Base-by-base conservation (phyloP, 2,797 vertebrate species). In the Gastrophryne carolinensis region DNA sequence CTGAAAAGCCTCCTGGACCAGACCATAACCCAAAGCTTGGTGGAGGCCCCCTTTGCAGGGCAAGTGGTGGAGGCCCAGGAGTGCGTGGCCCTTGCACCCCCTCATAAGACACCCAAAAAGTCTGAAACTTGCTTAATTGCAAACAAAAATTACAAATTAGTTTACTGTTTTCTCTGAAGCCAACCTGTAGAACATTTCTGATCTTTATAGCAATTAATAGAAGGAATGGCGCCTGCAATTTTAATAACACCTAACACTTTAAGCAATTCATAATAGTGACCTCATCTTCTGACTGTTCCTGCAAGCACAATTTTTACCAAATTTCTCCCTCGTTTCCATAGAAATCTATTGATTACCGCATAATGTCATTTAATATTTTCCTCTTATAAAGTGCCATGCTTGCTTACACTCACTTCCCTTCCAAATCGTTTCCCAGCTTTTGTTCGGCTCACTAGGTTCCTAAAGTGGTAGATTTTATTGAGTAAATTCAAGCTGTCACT, bases 401-500 rank as follows among this genome's bases (percentile, higher is more conserved):
- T 78, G 81, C 90, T 91, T 64, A 87, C 89, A 84, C 85, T 84
- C 83, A 85, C 79, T 93, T 90, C 90, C 87, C 89, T 87, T 86
- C 66, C 68, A 87, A 64, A 68, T 83, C 87, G 78, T 91, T 47
- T 90, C 86, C 87, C 86, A 81, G 88, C 92, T 91, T 94, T 92
- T 97, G 95, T 94, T 90, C 86, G 65, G 89, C 96, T 96, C 93
- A 92, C 90, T 96, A 94, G 93, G 90, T 96, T 93, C 88, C 91
- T 95, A 96, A 96, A 97, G 93, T 94, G 94, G 91, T 89, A 86
- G 85, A 72, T 92, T 97, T 98, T 97, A 99, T 98, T 98, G 96
- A 97, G 95, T 95, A 98, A 98, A 98, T 98, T 96, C 94, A 92
- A 95, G 89, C 95, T 99, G 98, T 99, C 98, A 98, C 92, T 96